Conservation (phyloP, 2,888 invertebrate genomes). For the Eupithecia vulgata region DNA sequence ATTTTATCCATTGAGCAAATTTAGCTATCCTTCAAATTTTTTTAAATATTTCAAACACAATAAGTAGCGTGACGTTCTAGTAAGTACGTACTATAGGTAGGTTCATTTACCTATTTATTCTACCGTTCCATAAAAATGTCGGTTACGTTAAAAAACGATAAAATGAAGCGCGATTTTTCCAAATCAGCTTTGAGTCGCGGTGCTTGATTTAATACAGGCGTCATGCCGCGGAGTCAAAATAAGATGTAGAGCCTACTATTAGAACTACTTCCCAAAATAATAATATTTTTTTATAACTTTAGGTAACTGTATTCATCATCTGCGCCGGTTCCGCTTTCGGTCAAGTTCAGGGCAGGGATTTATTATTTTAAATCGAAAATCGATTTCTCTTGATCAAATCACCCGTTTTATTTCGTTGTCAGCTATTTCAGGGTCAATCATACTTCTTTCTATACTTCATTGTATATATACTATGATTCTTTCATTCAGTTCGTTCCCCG, state of each 20-base stretch:
- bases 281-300: neutral
- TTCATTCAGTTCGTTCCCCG: neutral
- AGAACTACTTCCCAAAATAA: neutral
- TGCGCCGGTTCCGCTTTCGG: too few relatives aligned
- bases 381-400: neutral
- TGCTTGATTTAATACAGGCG: constrained; percentile 32
- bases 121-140: constrained; percentile 34
- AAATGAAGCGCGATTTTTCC: constrained; percentile 40
- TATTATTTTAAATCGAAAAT: neutral
- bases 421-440: neutral
- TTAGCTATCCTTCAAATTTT: too few relatives aligned
- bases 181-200: constrained; percentile 26
- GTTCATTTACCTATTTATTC: neutral
- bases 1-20: too few relatives aligned
- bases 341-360: too few relatives aligned
- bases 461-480: too few relatives aligned
- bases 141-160: constrained; percentile 28
- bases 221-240: constrained; percentile 9
- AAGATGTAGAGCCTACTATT: neutral
- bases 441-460: neutral
- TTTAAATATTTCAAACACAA: neutral
- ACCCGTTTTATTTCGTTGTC: neutral
- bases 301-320: neutral
- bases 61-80: too few relatives aligned
- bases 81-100: too few relatives aligned